Percentiles rank a stretch among this genome's conserved stretches.
Evolutionary conservation across 2,888 invertebrate species (phyloP).

Genomic region (Andrena camellia): DNA sequence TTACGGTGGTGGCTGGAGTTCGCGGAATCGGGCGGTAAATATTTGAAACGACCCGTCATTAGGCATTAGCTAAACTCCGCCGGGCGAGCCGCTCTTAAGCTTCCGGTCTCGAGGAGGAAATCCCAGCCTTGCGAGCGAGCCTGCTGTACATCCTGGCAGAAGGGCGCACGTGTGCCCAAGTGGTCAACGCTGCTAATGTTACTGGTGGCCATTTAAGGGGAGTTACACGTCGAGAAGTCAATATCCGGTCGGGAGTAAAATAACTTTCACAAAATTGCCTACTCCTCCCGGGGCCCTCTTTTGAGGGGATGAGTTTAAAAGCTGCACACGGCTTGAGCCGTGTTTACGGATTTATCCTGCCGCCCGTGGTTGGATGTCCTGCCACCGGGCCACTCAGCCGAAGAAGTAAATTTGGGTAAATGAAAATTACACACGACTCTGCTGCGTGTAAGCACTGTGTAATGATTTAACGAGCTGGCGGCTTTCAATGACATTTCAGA

Average conservation of each 20-base stretch:
- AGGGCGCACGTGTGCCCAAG: conserved; percentile 56
- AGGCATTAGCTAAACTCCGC: conserved; percentile 73
- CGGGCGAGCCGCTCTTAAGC: conserved; percentile 70
- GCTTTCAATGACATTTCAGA: not conserved
- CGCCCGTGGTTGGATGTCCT: not conserved
- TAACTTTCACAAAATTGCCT: conserved; percentile 52
- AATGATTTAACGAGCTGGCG: not conserved
- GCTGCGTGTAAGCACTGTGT: too few relatives aligned
- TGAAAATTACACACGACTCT: not conserved
- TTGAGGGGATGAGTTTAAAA: conserved; percentile 34
- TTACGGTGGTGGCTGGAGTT: conserved; percentile 69
- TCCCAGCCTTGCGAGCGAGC: conserved; percentile 66
- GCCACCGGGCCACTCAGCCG: not conserved
- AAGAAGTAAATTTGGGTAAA: not conserved
- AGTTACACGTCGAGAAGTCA: conserved; percentile 61
- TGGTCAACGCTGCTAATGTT: conserved; percentile 68
- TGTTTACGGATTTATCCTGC: conserved; percentile 27
- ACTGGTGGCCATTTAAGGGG: conserved; percentile 59
- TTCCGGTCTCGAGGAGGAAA: conserved; percentile 71
- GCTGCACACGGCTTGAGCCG: not conserved
- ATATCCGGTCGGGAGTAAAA: conserved; percentile 47
- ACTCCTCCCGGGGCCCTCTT: conserved; percentile 1
- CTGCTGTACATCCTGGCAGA: conserved; percentile 56
- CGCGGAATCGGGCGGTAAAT: conserved; percentile 75
- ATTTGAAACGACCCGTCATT: conserved; percentile 77